phyloP scores from a whole-genome alignment of 2,797 vertebrate species.

The Chromobotia macracanthus region DNA sequence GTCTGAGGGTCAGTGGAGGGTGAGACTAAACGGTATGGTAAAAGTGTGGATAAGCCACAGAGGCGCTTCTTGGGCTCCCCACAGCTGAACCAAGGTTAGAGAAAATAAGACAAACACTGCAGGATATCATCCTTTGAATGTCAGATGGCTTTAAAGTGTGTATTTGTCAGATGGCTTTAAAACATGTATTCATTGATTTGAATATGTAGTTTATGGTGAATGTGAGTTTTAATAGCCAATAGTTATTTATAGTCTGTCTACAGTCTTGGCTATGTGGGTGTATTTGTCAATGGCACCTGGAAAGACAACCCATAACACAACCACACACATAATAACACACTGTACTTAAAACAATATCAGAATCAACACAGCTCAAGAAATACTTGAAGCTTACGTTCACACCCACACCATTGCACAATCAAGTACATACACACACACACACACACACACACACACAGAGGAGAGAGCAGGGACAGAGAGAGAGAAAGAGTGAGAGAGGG shows the following conservation, averaged over 20 bases:
- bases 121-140: background rate
- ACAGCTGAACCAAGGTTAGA: background rate
- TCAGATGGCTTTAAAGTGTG: background rate
- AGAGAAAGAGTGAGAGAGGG: no score
- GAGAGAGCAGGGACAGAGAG: background rate
- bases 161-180: constrained; percentile 1
- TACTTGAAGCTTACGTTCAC: constrained; percentile 27
- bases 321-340: background rate
- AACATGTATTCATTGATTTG: background rate
- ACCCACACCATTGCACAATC: constrained; percentile 36
- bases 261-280: background rate
- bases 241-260: background rate
- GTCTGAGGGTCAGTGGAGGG: constrained; percentile 73
- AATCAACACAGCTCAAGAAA: constrained; percentile 32
- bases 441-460: background rate
- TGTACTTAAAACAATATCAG: background rate
- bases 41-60: constrained; percentile 47
- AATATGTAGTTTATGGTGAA: constrained; percentile 6
- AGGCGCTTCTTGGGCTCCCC: background rate
- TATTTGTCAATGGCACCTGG: background rate
- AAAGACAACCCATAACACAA: background rate
- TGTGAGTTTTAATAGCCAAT: background rate
- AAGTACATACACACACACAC: background rate
- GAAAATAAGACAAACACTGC: background rate
- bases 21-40: constrained; percentile 32